Evolutionary conservation across 2,888 invertebrate genomes (phyloP), one percentile per base, ranked within the genome.

Genomic region (Ptychoptera contaminata): DNA sequence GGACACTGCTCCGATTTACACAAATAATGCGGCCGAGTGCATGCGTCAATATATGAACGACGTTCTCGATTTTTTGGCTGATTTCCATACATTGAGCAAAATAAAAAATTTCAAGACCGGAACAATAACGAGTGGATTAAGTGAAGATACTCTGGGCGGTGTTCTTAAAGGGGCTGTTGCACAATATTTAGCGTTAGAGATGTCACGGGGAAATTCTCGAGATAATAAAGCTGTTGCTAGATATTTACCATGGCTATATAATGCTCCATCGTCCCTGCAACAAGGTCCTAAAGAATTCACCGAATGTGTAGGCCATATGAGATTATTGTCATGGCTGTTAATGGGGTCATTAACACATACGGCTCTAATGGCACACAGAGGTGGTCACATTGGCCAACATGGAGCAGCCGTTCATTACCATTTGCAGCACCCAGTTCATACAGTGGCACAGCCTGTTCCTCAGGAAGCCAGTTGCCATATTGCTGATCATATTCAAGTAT

Each of bases 121-220:
- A 5, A 67, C 68, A 43, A 62, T 66, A 16, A 68, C 68, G 62
- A 78, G 70, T 58, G 83, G 88, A 46, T 67, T 92, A 47, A 90
- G 93, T 61, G 94, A 96, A 63, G 96, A 97, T 63, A 94, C 96
- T 0, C 68, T 99, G 23, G 97, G 97, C 1, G 94, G 94, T 1
- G 86, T 92, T 42, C 74, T 99, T 44, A 98, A 98, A 67, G 92
- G 94, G 37, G 93, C 91, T 16, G 78, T 97, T 39, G 91, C 96
- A 0, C 88, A 90, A 63, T 88, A 84, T 63, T 74, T 96, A 43
- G 92, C 97, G 1, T 69, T 96, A 60, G 97, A 98, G 69, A 82
- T 98, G 59, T 87, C 91, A 0, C 70, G 88, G 46, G 90, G 87
- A 45, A 88, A 86, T 60, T 77, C 76, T 16, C 71, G 90, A 44